phyloP scores from a whole-genome alignment of 2,797 vertebrate genomes.

The Lepilemur ruficaudatus region DNA sequence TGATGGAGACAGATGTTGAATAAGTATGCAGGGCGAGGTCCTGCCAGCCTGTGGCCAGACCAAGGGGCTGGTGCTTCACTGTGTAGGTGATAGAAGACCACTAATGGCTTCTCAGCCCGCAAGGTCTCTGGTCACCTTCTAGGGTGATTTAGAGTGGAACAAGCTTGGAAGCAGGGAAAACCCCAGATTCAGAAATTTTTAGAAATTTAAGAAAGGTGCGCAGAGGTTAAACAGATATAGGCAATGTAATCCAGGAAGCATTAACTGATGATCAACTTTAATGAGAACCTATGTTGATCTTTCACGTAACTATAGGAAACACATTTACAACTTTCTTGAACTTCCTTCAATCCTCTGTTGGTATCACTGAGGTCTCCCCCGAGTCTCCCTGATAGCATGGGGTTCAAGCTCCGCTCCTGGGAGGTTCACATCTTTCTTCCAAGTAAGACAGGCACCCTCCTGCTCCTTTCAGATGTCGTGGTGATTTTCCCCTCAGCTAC shows the following conservation, averaged over 20 bases:
- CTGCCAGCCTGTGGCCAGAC: background rate
- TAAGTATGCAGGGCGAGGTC: background rate
- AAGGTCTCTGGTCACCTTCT: background rate
- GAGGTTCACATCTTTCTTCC: background rate
- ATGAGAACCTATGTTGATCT: background rate
- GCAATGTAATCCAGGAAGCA: background rate
- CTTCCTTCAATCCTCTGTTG: background rate
- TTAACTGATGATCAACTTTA: background rate
- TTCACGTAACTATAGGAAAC: background rate
- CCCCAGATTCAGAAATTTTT: background rate
- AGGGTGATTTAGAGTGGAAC: background rate
- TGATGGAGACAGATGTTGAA: background rate
- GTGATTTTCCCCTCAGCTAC: background rate
- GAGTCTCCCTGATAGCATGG: background rate
- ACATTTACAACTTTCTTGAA: background rate
- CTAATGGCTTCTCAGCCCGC: background rate
- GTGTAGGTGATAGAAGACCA: background rate
- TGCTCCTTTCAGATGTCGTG: background rate
- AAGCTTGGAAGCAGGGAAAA: background rate
- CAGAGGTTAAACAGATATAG: background rate
- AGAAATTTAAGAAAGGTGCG: background rate
- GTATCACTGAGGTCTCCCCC: background rate
- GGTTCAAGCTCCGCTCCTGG: background rate
- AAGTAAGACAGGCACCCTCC: background rate
- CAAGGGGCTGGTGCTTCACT: background rate